Evolutionary conservation across 2,113 vertebrate species (phyloP), one percentile per base, ranked within the genome.

Genomic region (Sterna hirundo): DNA sequence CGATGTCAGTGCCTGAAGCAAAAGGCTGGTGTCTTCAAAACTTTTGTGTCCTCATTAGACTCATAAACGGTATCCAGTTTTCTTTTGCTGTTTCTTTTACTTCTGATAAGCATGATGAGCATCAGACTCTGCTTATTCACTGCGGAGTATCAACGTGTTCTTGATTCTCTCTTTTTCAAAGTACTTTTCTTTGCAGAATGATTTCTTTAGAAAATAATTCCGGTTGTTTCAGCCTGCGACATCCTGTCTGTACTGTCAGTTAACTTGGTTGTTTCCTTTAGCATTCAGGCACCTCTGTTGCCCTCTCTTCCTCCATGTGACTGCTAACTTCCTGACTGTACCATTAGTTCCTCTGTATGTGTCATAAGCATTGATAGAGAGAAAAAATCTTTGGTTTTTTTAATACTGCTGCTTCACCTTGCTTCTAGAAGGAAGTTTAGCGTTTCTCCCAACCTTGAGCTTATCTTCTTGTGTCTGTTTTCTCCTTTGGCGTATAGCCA

Each of bases 261-360:
- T 91, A 47, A 57, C 36, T 69, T 30, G 30, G 60, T 71, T 87
- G 23, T 71, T 96, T 94, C 81, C 91, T 89, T 90, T 9, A 54
- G 11, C 55, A 7, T 84, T 92, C 49, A 10, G 2, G 5, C 57
- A 4, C 75, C 68, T 86, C n/a, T 49, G 3, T 64, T 94, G 44
- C 87, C 27, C 17, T 92, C 21, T 96, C 69, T 96, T 95, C 88
- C 77, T 91, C 70, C 38, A 9, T 91, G 65, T 94, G 51, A 86
- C 42, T 88, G 78, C 40, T 40, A 4, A 76, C 86, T 94, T 96
- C 86, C 84, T 91, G 90, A 38, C 40, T 34, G 5, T 60, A 52
- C 36, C 29, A 5, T 40, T 79, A 72, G 19, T 84, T 95, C 70
- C 78, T 62, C 46, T 46, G 11, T 29, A 32, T 78, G 42, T 72